These are phyloP conservation scores for Acleris laterana DNA, from an alignment of 2,888 invertebrate species.

Conservation along the genomic window DNA sequence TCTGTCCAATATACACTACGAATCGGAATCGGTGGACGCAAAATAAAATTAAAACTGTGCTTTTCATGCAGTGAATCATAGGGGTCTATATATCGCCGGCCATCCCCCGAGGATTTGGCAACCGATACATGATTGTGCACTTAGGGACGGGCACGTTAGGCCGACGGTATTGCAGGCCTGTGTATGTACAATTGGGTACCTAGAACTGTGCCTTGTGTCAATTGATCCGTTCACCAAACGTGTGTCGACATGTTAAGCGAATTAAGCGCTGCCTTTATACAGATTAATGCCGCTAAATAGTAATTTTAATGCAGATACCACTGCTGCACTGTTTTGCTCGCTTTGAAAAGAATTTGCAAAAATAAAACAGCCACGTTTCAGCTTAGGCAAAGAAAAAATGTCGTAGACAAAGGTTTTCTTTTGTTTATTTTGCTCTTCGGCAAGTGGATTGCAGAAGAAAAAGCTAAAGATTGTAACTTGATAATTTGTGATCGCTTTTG, in stretches of 20 bases:
- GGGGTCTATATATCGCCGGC: constrained; percentile 52
- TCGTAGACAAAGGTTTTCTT: background rate
- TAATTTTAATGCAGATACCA: constrained; percentile 8
- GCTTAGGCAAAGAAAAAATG: background rate
- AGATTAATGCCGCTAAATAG: constrained; percentile 22
- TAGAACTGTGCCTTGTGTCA: constrained; percentile 29
- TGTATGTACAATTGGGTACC: constrained; percentile 23
- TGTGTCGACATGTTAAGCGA: constrained; percentile 28
- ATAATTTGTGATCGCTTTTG: background rate
- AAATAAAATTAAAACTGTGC: constrained; percentile 75
- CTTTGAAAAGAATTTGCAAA: background rate
- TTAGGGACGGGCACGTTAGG: constrained; percentile 55
- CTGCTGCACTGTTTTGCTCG: constrained; percentile 10
- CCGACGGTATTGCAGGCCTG: constrained; percentile 42
- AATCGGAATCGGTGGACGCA: constrained; percentile 58
- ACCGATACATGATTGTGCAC: constrained; percentile 81
- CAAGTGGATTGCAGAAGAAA: background rate
- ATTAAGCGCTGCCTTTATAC: constrained; percentile 21
- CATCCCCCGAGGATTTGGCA: constrained; percentile 77
- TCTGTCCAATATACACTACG: constrained; percentile 65
- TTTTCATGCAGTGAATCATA: constrained; percentile 70
- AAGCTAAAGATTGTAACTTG: background rate
- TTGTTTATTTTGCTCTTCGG: background rate
- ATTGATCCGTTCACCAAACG: constrained; percentile 28
- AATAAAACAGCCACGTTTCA: background rate